These are phyloP conservation scores for Silurus asotus DNA, from an alignment of 2,113 vertebrate species.

Conservation along the genomic window DNA sequence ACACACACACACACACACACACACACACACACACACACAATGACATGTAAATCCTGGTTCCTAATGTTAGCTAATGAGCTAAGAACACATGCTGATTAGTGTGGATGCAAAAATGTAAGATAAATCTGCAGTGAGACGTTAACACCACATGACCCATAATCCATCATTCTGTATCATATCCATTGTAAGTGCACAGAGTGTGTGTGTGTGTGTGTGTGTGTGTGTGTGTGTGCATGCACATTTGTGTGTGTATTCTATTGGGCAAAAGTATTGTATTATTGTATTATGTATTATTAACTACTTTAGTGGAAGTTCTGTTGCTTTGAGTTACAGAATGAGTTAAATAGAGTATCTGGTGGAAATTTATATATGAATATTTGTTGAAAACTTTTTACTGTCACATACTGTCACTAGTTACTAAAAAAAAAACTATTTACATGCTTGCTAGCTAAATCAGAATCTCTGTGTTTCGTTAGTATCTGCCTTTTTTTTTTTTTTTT, in stretches of 20 bases:
- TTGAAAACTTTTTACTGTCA: not conserved
- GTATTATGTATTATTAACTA: not conserved
- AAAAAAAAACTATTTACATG: not conserved
- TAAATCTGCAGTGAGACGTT: not conserved
- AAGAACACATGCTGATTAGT: conserved; percentile 10
- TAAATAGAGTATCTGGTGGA: not conserved
- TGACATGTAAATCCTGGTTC: not conserved
- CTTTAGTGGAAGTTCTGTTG: not conserved
- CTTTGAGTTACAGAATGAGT: not conserved
- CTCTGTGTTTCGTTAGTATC: not conserved
- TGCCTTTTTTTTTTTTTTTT: no score
- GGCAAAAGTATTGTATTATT: not conserved
- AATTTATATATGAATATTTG: not conserved
- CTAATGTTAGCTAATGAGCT: conserved; percentile 37
- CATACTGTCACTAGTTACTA: no score
- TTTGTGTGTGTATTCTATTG: no score
- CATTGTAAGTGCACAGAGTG: not conserved
- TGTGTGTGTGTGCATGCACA: not conserved
- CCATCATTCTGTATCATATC: not conserved
- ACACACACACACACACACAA: conserved; percentile 9
- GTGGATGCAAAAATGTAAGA: not conserved
- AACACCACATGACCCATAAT: conserved; percentile 19
- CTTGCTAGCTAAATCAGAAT: not conserved
- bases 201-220: conserved; percentile 6
- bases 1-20: not conserved